Evolutionary conservation across 2,113 vertebrate genomes (phyloP), one percentile per base, ranked within the genome.

Genomic region (Limanda limanda): DNA sequence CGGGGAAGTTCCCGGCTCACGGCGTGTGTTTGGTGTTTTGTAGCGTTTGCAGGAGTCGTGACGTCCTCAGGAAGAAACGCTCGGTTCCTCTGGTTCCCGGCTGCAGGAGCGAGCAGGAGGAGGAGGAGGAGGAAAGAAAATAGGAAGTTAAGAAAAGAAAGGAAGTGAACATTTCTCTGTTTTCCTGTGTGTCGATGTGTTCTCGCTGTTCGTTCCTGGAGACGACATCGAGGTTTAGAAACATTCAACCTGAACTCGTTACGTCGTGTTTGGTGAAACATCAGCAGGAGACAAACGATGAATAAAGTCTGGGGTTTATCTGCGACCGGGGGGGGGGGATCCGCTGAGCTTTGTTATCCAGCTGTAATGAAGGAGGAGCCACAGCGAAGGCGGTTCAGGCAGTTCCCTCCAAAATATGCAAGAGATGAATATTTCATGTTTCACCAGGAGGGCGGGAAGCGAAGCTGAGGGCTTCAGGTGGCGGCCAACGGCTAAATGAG

Each of bases 391-490:
- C 83, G 60, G 75, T 74, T 70, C 67, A 72, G 66, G 42, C 48
- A 64, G 69, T 62, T 48, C 37, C 45, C 57, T 57, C 2, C 7
- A 12, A 73, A 79, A 77, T 82, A 89, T 83, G 77, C 79, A 55
- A 76, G 78, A 79, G 64, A 88, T 89, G 77, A 86, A 88, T 91
- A 85, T 89, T 82, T 86, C 73, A 88, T 86, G 66, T 71, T 64
- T 14, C 68, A 20, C 56, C 47, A 45, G 66, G 67, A 48, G 63
- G 77, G 12, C 25, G 13, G 12, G 31, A 24, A 25, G 23, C 9
- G 45, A 27, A 54, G 17, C 13, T 0, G 55, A 13, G 1, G 40
- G 68, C 71, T 71, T 79, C 47, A 56, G 57, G 63, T 40, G 2
- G 63, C 65, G 23, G 72, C 14, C 10, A 48, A 69, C 48, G 76